phyloP scores from a whole-genome alignment of 2,797 vertebrate genomes.

The Picus viridis region DNA sequence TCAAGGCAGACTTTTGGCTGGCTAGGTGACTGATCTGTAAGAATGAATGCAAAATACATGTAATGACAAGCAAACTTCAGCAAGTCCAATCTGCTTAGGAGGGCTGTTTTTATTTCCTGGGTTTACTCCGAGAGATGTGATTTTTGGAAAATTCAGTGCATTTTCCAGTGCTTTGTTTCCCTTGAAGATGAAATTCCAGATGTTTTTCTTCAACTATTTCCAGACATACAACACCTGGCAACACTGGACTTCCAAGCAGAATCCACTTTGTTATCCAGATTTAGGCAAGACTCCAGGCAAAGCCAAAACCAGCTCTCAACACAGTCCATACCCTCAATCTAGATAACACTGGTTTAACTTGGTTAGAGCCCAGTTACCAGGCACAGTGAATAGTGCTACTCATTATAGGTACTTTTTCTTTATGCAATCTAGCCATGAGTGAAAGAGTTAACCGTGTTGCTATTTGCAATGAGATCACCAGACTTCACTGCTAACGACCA shows the following conservation, averaged over 20 bases:
- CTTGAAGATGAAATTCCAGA: conserved; percentile 31
- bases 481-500: background rate
- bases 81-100: background rate
- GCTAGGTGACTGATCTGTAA: background rate
- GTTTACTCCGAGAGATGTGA: background rate
- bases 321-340: background rate
- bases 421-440: background rate
- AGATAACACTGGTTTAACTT: background rate
- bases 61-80: background rate
- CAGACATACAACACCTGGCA: background rate
- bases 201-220: conserved; percentile 24
- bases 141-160: background rate
- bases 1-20: background rate
- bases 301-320: background rate
- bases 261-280: background rate
- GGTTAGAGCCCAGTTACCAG: background rate
- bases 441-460: background rate
- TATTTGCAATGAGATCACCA: background rate
- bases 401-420: background rate
- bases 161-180: background rate
- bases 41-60: background rate
- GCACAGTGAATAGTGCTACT: background rate
- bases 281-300: background rate
- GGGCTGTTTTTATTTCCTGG: background rate
- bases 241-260: background rate